Evolutionary conservation across 2,113 vertebrate species (phyloP).

Genomic region (Laticauda laticaudata): DNA sequence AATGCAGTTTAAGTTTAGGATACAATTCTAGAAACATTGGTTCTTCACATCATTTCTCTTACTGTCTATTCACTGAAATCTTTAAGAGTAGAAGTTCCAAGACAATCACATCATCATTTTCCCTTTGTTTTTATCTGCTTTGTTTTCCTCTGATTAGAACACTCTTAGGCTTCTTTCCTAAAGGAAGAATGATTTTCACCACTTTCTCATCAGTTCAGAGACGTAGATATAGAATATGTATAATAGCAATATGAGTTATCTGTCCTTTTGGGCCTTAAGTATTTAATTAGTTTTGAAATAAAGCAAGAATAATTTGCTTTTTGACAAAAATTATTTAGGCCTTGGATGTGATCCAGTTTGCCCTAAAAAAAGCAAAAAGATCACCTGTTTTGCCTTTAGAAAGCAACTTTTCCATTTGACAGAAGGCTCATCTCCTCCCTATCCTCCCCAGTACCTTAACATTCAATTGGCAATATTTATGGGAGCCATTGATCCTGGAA

Average conservation of each 20-base stretch:
- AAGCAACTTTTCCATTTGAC: neutral
- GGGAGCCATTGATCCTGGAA: neutral
- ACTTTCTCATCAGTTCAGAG: neutral
- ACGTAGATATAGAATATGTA: neutral
- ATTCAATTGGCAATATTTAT: neutral
- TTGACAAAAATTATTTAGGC: neutral
- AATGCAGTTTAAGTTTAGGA: neutral
- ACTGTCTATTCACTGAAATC: neutral
- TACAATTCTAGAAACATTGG: neutral
- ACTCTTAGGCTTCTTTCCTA: neutral
- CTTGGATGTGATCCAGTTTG: neutral
- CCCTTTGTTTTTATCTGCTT: neutral
- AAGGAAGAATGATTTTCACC: neutral
- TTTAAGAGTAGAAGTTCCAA: neutral
- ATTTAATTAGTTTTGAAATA: neutral
- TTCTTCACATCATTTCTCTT: neutral
- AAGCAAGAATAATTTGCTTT: neutral
- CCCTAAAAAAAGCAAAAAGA: neutral
- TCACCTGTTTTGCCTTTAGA: neutral
- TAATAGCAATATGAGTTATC: neutral
- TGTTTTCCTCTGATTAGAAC: neutral
- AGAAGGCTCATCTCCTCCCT: neutral
- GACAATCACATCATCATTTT: neutral
- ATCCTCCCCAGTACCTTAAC: neutral
- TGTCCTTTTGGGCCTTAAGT: neutral